Base-by-base conservation (phyloP, 2,888 invertebrate species). In the Schizaphis graminum region DNA sequence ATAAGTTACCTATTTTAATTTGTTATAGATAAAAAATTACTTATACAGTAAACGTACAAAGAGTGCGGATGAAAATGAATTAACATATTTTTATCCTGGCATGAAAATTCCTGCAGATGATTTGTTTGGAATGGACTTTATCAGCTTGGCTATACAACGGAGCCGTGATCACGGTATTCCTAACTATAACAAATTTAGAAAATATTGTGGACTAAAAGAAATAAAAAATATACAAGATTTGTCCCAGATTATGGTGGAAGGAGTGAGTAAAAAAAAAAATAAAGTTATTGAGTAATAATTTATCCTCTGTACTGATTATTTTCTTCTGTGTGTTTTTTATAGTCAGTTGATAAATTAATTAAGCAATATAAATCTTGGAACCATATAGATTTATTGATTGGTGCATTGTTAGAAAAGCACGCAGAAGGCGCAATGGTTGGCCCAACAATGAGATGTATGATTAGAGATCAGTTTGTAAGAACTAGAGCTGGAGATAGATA, bases 131-230 rank as follows among this genome's bases (percentile, higher is more conserved):
- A 96, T 97, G 94, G 98, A 98, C 95, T 96, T 8, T 7, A 95
- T 98, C 84, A 98, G 98, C 35, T 96, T 98, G 91, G 98, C 98
- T 95, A 96, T 98, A 44, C 98, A 98, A 95, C 96, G 98, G 93
- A 98, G 98, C 5, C 96, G 98, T 67, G 98, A 98, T 96, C 98
- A 98, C 95, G 98, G 98, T 0, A 95, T 98, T 85, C 97, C 97
- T 10, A 96, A 97, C 3, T 98, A 98, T 95, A 96, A 96, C 86
- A 96, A 97, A 92, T 98, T 97, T 96, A 96, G 98, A 53, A 96
- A 96, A 93, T 95, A 97, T 1, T 98, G 98, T 95, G 97, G 97
- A 3, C 96, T 97, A 16, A 85, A 90, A 85, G 84, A 35, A 0
- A 84, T 93, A 49, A 26, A 49, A 56, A 93, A 47, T 49, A 44